These are phyloP conservation scores for Diarsia dahlii DNA, from an alignment of 2,888 invertebrate genomes.

Conservation along the genomic window DNA sequence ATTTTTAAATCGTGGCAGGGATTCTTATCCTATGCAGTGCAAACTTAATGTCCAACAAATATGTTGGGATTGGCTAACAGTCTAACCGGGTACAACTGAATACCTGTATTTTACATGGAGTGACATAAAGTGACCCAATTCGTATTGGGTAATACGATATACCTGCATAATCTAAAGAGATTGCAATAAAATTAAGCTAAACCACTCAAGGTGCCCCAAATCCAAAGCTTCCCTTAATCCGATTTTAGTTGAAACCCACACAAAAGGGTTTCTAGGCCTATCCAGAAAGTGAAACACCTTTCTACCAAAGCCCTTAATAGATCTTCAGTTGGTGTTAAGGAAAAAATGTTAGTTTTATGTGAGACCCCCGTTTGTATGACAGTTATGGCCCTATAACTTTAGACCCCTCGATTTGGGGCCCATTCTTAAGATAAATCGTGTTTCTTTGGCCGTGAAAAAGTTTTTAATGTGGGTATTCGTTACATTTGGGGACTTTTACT, in stretches of 20 bases:
- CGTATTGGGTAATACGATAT: no score
- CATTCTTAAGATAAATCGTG: conserved; percentile 53
- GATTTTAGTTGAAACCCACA: not conserved
- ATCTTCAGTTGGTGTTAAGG: conserved; percentile 37
- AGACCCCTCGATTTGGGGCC: conserved; percentile 31
- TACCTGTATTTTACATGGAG: no score
- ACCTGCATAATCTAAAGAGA: not conserved
- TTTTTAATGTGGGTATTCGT: conserved; percentile 51
- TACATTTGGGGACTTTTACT: conserved; percentile 19
- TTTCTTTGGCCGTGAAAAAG: conserved; percentile 50
- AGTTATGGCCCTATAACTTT: conserved; percentile 61
- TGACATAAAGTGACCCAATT: no score
- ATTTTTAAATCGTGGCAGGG: no score
- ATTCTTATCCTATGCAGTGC: no score
- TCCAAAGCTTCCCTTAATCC: conserved; percentile 9
- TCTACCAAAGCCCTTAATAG: conserved; percentile 14
- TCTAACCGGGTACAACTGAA: no score
- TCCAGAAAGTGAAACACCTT: conserved; percentile 13
- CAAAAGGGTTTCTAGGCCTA: not conserved
- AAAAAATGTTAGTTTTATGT: conserved; percentile 53
- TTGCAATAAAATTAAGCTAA: not conserved
- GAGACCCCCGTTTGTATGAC: conserved; percentile 48
- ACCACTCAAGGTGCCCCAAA: not conserved
- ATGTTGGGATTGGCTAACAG: no score
- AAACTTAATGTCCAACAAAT: no score